Conservation (phyloP, 1,140 invertebrate genomes). For the Drosophila erecta region DNA sequence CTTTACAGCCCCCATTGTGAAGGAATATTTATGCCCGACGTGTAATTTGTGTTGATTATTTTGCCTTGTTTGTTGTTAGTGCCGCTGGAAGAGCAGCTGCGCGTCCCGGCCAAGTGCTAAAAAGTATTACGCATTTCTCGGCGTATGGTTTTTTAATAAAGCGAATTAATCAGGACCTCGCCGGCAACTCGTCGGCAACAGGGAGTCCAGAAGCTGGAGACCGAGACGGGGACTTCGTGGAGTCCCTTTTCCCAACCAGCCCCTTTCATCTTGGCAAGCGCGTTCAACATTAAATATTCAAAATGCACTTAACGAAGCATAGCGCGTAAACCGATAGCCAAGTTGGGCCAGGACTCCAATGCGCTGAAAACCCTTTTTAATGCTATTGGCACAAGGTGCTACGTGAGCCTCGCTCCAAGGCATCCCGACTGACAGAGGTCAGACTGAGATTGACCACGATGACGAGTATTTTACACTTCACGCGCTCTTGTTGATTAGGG, state of each 20-base stretch:
- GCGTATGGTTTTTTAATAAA: constrained; percentile 80
- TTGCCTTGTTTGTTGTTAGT: constrained; percentile 54
- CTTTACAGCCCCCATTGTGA: constrained; percentile 14
- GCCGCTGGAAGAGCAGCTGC: constrained; percentile 30
- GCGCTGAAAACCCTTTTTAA: constrained; percentile 28
- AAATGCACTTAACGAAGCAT: constrained; percentile 82
- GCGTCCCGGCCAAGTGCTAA: constrained; percentile 52
- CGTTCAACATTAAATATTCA: constrained; percentile 78
- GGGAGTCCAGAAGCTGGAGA: neutral
- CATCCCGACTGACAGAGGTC: neutral
- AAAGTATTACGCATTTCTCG: constrained; percentile 62
- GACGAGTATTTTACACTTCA: neutral
- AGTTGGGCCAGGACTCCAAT: constrained; percentile 1
- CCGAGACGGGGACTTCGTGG: neutral
- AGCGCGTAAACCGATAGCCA: constrained; percentile 79
- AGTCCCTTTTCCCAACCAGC: constrained; percentile 16
- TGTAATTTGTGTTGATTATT: constrained; percentile 79
- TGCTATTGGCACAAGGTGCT: constrained; percentile 19
- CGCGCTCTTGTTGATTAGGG: too few relatives aligned
- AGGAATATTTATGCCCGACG: constrained; percentile 59
- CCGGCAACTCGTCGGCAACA: neutral
- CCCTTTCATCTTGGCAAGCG: constrained; percentile 29
- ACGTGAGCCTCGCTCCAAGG: constrained; percentile 4
- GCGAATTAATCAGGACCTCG: constrained; percentile 71
- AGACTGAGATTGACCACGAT: neutral